Evolutionary conservation across 2,888 invertebrate genomes (phyloP).

Genomic region (Alentia gelatinosa): DNA sequence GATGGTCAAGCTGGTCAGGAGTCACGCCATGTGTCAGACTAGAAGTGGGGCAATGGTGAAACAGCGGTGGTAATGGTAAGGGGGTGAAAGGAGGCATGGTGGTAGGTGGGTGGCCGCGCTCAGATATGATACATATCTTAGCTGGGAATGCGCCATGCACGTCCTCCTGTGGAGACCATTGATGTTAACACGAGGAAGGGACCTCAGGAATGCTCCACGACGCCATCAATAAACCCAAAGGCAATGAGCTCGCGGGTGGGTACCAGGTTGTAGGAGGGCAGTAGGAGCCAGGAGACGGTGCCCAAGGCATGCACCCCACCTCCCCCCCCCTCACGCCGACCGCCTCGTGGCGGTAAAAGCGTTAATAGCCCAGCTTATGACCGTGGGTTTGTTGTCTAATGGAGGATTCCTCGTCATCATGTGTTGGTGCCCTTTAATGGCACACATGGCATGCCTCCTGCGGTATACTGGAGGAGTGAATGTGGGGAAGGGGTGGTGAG

Average conservation of each 20-base stretch:
- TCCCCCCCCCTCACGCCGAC: not conserved
- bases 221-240: conserved; percentile 37
- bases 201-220: not conserved
- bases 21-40: no score
- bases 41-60: no score
- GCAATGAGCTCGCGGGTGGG: not conserved
- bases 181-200: conserved; percentile 24
- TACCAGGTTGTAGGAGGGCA: no score
- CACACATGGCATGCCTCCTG: no score
- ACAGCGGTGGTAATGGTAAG: no score
- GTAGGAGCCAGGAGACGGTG: not conserved
- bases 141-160: not conserved
- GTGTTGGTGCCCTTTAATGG: not conserved
- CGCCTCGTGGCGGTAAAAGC: not conserved
- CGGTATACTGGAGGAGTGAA: not conserved
- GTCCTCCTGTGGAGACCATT: not conserved
- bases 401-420: not conserved
- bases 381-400: conserved; percentile 1
- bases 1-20: no score
- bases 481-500: not conserved
- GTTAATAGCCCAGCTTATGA: conserved; percentile 34
- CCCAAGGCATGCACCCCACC: not conserved
- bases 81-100: not conserved
- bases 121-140: not conserved
- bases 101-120: not conserved